Conservation (phyloP, 1,140 invertebrate genomes). For the Lasaia peninsularis region DNA sequence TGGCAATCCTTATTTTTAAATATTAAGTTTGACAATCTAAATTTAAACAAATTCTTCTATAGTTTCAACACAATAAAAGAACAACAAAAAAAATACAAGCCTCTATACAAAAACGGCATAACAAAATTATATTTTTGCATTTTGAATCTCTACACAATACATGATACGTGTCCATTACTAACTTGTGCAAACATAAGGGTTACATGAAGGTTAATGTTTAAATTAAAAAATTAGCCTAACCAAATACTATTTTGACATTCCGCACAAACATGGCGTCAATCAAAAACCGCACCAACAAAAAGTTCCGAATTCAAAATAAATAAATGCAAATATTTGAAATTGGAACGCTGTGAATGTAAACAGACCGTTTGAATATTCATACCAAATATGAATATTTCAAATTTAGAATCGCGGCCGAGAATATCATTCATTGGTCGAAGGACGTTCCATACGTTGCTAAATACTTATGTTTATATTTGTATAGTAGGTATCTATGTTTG, state of each 20-base stretch:
- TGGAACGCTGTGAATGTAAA: constrained; percentile 67
- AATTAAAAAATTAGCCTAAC: constrained; percentile 26
- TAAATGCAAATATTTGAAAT: constrained; percentile 71
- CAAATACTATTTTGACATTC: constrained; percentile 30
- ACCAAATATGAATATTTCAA: constrained; percentile 69
- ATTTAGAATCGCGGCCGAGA: constrained; percentile 56
- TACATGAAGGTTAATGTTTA: constrained; percentile 33
- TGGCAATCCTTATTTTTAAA: too few species aligned
- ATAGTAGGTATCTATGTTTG: too few species aligned
- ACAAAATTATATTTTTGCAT: too few species aligned
- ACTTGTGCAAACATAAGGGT: too few species aligned
- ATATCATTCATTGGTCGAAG: constrained; percentile 55
- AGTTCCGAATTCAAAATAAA: constrained; percentile 59
- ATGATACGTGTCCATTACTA: too few species aligned
- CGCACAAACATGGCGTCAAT: constrained; percentile 32
- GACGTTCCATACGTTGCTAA: constrained; percentile 4
- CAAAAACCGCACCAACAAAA: constrained; percentile 36
- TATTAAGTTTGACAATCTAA: too few species aligned
- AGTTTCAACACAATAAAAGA: too few species aligned
- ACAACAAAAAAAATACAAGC: too few species aligned
- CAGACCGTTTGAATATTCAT: constrained; percentile 67
- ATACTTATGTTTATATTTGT: background rate
- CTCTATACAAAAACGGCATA: too few species aligned
- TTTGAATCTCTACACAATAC: too few species aligned
- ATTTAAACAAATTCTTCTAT: too few species aligned